phyloP scores from a whole-genome alignment of 2,113 vertebrate genomes.

The Panurus biarmicus region DNA sequence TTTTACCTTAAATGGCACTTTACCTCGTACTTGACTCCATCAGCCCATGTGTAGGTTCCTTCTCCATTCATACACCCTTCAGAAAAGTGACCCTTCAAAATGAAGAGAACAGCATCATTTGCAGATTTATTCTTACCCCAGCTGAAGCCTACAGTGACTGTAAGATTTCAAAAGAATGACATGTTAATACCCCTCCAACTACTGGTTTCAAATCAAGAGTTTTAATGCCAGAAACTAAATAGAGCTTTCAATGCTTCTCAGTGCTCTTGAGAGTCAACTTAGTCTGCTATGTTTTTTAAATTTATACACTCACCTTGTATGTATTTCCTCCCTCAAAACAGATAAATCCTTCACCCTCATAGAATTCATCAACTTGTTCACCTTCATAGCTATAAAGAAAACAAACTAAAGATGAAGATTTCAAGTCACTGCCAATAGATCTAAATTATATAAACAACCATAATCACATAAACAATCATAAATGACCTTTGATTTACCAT shows the following conservation, averaged over 20 bases:
- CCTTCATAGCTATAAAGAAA: slow-evolving; percentile 80
- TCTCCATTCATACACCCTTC: slow-evolving; percentile 83
- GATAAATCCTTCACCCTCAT: slow-evolving; percentile 80
- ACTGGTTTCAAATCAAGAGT: not conserved
- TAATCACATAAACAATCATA: not conserved
- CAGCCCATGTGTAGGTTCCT: slow-evolving; percentile 78
- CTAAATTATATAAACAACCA: not conserved
- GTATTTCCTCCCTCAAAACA: slow-evolving; percentile 78
- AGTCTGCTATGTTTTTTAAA: not conserved
- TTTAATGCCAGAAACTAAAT: not conserved
- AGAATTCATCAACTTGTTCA: slow-evolving; percentile 62
- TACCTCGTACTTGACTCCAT: slow-evolving; percentile 87
- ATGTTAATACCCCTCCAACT: not conserved
- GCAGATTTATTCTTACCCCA: not conserved
- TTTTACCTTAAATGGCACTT: not conserved
- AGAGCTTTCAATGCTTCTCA: not conserved
- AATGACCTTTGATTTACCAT: not conserved
- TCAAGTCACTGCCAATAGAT: not conserved
- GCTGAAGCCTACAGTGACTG: not conserved
- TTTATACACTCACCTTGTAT: slow-evolving; percentile 73
- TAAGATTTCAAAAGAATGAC: not conserved
- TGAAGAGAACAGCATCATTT: not conserved
- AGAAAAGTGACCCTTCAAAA: slow-evolving; percentile 82
- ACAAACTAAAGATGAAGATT: not conserved
- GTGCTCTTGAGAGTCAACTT: not conserved